Base-by-base conservation (phyloP, 2,113 vertebrate species). In the Herpetotheres cachinnans region DNA sequence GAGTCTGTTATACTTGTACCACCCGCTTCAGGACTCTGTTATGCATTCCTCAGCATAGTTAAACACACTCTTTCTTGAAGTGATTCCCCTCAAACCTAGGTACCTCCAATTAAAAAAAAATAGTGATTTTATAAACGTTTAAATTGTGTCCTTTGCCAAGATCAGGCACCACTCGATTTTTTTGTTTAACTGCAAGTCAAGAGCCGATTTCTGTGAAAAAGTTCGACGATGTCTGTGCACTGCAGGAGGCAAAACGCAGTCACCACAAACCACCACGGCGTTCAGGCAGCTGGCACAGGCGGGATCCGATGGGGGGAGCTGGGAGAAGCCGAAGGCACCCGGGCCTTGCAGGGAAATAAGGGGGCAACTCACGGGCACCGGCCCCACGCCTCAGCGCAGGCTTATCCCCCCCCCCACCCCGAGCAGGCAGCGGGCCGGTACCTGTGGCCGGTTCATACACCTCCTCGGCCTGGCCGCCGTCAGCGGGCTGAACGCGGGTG, bases 371-470 rank as follows among this genome's bases (percentile, higher is more conserved):
- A 24, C 8, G 12, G 4, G 47, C 24, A 16, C 38, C 29, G 40
- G 22, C n/a, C 52, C 44, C 30, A 0, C 29, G 16, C 2, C 34
- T 20, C 63, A 2, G 34, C 7, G 19, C 62, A 1, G 56, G 10
- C 2, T 2, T 20, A 18, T 30, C 55, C 6, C 58, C 36, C 56
- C 40, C 18, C 20, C 66, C 17, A 18, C n/a, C n/a, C n/a, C n/a
- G n/a, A 8, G 13, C 32, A 7, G 47, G 11, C 61, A 18, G 47
- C 59, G 30, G 27, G 44, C 32, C 44, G 3, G 82, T 97, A 99
- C 99, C 99, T 19, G 99, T 99, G 29, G 99, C 99, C 1, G 99
- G 99, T 77, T 99, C 99, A 15, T 98, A 99, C 6, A 99, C 98
- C 13, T 98, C 97, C 93, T 99, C 99, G 0, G 90, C 67, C 93